Evolutionary conservation across 1,140 invertebrate genomes (phyloP).

Genomic region (Centruroides vittatus): DNA sequence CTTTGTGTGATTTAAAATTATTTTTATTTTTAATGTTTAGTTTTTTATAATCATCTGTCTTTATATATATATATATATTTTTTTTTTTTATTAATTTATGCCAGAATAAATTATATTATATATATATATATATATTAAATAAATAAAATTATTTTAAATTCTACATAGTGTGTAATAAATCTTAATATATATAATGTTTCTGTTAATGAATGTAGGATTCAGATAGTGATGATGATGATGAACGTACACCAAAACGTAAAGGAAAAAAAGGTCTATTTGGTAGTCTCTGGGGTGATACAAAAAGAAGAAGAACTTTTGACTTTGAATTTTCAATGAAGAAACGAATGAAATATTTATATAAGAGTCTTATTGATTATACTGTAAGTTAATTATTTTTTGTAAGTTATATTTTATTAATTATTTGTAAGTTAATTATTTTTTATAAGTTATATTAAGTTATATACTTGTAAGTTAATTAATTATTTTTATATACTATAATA

Average conservation of each 20-base stretch:
- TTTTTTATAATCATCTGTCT: neutral
- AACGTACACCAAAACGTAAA: slow-evolving; percentile 9
- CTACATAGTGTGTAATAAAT: neutral
- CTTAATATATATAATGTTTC: neutral
- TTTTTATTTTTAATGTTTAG: neutral
- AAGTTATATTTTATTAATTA: no score
- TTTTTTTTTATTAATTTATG: neutral
- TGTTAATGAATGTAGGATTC: slow-evolving; percentile 8
- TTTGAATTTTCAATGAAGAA: slow-evolving; percentile 24
- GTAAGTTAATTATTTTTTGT: slow-evolving; percentile 26
- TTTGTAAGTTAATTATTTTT: neutral
- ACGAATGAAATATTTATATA: slow-evolving; percentile 28
- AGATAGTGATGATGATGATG: slow-evolving; percentile 17
- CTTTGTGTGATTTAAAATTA: neutral
- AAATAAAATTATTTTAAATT: no score
- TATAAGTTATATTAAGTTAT: slow-evolving; percentile 21
- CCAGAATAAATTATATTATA: neutral
- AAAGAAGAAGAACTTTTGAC: slow-evolving; percentile 20
- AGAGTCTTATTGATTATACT: slow-evolving; percentile 32
- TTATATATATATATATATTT: no score
- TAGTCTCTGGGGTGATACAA: slow-evolving; percentile 23
- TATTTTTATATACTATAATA: no score
- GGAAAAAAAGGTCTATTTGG: slow-evolving; percentile 27
- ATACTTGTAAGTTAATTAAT: slow-evolving; percentile 23
- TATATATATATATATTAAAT: neutral